Evolutionary conservation across 2,797 vertebrate genomes (phyloP).

Genomic region (Intellagama lesueurii): DNA sequence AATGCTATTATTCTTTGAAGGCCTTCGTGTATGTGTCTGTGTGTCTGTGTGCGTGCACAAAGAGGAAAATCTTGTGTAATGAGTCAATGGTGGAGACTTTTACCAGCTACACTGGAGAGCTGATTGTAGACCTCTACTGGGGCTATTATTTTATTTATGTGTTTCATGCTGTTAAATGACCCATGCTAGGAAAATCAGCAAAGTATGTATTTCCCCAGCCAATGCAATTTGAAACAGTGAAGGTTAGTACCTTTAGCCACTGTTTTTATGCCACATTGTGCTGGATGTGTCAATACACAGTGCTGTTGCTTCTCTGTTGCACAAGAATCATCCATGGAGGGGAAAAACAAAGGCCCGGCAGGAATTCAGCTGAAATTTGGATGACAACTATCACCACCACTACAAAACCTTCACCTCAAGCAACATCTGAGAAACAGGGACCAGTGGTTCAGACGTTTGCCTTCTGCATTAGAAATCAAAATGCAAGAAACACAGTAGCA

Average conservation of each 20-base stretch:
- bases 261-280: conserved; percentile 69
- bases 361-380: conserved; percentile 58
- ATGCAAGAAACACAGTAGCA: neutral
- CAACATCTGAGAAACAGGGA: neutral
- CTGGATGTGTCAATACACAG: conserved; percentile 79
- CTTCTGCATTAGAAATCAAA: neutral
- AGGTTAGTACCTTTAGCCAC: conserved; percentile 63
- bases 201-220: conserved; percentile 71
- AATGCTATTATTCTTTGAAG: conserved; percentile 8
- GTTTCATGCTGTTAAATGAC: conserved; percentile 75
- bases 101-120: neutral
- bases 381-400: conserved; percentile 55
- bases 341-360: conserved; percentile 51
- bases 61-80: conserved; percentile 1
- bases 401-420: neutral
- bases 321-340: conserved; percentile 60
- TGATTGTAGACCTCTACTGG: conserved; percentile 57
- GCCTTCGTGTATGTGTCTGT: neutral
- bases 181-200: conserved; percentile 72
- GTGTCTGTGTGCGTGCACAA: neutral
- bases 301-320: conserved; percentile 61
- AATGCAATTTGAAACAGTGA: conserved; percentile 73
- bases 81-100: conserved; percentile 5
- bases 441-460: neutral
- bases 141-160: conserved; percentile 77